phyloP scores from a whole-genome alignment of 2,113 vertebrate species.

The Perognathus longimembris region DNA sequence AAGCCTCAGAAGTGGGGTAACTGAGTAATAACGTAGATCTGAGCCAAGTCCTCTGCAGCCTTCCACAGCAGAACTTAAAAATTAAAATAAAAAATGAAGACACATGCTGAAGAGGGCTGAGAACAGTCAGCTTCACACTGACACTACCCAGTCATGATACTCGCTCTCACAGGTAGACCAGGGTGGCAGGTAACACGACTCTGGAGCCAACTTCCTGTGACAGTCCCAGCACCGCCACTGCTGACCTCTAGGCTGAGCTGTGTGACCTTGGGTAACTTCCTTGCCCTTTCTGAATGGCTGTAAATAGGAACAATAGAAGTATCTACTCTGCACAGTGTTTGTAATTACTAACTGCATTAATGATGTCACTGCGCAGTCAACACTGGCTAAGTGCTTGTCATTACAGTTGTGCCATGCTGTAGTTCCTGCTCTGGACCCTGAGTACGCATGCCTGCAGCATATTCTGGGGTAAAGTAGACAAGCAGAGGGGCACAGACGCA shows the following conservation, averaged over 20 bases:
- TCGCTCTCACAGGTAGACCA: background rate
- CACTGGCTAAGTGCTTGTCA: background rate
- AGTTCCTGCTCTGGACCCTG: background rate
- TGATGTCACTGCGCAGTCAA: background rate
- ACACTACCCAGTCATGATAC: background rate
- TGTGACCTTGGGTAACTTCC: background rate
- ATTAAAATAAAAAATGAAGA: background rate
- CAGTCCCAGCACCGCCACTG: background rate
- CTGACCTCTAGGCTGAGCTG: background rate
- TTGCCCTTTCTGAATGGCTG: slow-evolving; percentile 17
- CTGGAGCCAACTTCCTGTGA: background rate
- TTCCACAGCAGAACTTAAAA: background rate
- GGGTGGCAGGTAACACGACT: background rate
- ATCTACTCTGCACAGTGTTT: background rate
- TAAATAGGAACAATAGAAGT: background rate
- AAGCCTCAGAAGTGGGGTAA: background rate
- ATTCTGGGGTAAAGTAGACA: background rate
- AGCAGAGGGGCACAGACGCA: background rate
- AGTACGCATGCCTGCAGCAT: background rate
- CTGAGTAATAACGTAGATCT: background rate
- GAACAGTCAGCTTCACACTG: background rate
- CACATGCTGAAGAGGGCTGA: background rate
- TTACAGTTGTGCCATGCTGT: background rate
- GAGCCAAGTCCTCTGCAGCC: background rate
- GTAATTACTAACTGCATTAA: background rate